These are phyloP conservation scores for Drosophila takahashii DNA, from an alignment of 1,140 invertebrate genomes.

Conservation along the genomic window DNA sequence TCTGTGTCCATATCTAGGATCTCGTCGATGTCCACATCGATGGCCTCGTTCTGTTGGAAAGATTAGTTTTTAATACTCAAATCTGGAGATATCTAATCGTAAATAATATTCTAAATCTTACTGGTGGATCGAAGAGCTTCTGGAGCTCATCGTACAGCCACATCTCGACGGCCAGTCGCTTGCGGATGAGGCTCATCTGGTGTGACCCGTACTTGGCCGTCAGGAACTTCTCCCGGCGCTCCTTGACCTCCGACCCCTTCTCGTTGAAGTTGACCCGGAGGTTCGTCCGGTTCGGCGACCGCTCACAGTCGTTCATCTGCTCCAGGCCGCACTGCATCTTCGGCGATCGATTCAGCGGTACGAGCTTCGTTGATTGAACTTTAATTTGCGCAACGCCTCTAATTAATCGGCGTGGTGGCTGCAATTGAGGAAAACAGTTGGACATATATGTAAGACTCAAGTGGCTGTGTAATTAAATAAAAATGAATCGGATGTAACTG, in stretches of 20 bases:
- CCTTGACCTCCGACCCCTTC: conserved; percentile 93
- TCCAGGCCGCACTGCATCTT: conserved; percentile 84
- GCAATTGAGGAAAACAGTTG: conserved; percentile 69
- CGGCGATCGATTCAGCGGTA: conserved; percentile 11
- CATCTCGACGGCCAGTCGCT: conserved; percentile 97
- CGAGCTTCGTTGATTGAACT: conserved; percentile 60
- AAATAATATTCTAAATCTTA: conserved; percentile 84
- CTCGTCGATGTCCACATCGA: conserved; percentile 97
- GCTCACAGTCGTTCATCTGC: conserved; percentile 86
- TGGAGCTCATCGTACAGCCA: conserved; percentile 98
- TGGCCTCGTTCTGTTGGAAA: conserved; percentile 86
- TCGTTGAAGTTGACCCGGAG: conserved; percentile 95
- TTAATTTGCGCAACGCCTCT: conserved; percentile 41
- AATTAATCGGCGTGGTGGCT: conserved; percentile 60
- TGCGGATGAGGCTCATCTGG: conserved; percentile 98
- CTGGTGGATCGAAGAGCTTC: conserved; percentile 93
- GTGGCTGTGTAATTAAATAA: conserved; percentile 57
- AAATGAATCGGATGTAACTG: conserved; percentile 40
- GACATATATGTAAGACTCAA: conserved; percentile 40
- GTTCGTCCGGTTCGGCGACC: conserved; percentile 91
- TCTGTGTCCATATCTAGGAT: conserved; percentile 96
- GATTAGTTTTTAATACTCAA: not conserved
- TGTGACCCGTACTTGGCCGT: conserved; percentile 98
- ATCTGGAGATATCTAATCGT: too few relatives aligned
- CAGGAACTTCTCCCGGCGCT: conserved; percentile 96